Percentiles rank a stretch among this genome's conserved stretches.
phyloP scores from a whole-genome alignment of 2,797 vertebrate species.

The Periparus ater region DNA sequence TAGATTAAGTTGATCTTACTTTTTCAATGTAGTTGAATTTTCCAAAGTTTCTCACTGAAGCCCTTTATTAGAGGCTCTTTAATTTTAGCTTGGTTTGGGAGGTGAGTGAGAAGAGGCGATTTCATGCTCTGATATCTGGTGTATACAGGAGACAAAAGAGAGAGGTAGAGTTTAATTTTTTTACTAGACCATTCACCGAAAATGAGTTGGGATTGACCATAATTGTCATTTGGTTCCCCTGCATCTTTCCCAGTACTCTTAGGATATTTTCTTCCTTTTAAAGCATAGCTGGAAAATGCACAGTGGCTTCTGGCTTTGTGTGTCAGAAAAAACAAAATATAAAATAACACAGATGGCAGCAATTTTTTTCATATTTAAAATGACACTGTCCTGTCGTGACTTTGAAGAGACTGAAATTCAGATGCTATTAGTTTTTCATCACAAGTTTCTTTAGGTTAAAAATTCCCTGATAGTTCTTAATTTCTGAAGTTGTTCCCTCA shows the following conservation, averaged over 20 bases:
- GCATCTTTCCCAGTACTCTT: not conserved
- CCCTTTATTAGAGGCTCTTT: not conserved
- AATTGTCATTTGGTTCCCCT: not conserved
- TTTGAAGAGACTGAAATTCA: not conserved
- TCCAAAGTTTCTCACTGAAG: not conserved
- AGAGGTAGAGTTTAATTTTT: not conserved
- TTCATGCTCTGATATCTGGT: not conserved
- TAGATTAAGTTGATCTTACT: not conserved
- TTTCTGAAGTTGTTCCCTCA: not conserved
- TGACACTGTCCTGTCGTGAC: not conserved
- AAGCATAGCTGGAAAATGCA: not conserved
- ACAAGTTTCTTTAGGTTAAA: not conserved
- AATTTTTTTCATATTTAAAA: not conserved
- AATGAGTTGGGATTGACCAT: not conserved
- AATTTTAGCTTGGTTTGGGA: not conserved
- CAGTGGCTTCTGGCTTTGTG: not conserved
- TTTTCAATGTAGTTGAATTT: not conserved
- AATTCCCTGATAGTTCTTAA: not conserved
- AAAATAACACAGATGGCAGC: not conserved
- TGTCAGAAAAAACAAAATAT: not conserved
- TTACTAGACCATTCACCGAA: not conserved
- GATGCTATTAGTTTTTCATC: not conserved
- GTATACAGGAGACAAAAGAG: not conserved
- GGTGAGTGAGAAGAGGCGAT: not conserved
- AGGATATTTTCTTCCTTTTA: not conserved